Base-by-base conservation (phyloP, 1,140 invertebrate species). In the Homarus americanus region DNA sequence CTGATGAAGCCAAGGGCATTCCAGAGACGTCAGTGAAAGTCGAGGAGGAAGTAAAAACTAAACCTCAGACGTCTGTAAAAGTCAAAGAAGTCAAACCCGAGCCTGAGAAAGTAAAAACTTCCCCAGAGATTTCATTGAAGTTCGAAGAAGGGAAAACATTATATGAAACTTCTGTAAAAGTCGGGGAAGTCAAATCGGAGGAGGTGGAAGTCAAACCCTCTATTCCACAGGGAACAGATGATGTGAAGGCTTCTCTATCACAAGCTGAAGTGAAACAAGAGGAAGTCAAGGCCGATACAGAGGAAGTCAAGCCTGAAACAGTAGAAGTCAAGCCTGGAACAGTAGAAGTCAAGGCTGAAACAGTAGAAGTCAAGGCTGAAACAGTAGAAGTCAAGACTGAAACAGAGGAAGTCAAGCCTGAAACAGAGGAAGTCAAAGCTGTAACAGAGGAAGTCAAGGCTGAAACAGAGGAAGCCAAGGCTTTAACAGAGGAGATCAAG, bases 71-170 rank as follows among this genome's bases (percentile, higher is more conserved):
- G n/a, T n/a, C n/a, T n/a, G n/a, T 24, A 9, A 28, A 69, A 69
- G n/a, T 9, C 5, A 32, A 63, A 63, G 20, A 20, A 63, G 58
- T 63, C 58, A 41, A 17, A 32, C 0, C 44, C n/a, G 69, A 85
- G n/a, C 69, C 82, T 5, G 82, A 36, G 10, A 40, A 83, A 28
- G 28, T 83, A 3, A 38, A 38, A 72, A 83, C 82, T 24, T 53
- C 69, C 0, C 82, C 82, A 3, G 36, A 75, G 40, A 73, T 69
- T 0, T 73, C 40, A 73, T 15, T 85, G n/a, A 75, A 85, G 28
- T 85, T 73, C 44, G 36, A 85, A 36, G 82, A 49, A 44, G 69
- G 69, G 2, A 75, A 73, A 44, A 85, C 66, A 32, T 41, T 85
- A 28, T 34, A 44, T 38, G 66, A 85, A 49, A 85, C 82, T 3